Evolutionary conservation across 1,140 invertebrate species (phyloP), one percentile per base, ranked within the genome.

Genomic region (Halotydeus destructor): DNA sequence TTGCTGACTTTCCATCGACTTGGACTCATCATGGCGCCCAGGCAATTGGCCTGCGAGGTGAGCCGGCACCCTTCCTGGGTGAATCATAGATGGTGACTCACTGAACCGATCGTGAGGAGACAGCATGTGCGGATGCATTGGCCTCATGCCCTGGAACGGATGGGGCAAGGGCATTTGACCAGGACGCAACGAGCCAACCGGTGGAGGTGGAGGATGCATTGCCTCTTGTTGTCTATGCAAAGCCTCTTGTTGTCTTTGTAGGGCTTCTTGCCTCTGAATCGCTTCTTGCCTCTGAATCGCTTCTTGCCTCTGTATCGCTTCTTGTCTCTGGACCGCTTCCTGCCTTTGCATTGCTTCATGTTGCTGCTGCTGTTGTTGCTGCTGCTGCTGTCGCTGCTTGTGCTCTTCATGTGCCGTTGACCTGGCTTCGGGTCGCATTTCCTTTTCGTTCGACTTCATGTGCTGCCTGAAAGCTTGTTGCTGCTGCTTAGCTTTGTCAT

Each of bases 31-130:
- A 9, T 30, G 28, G 9, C 9, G 28, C 28, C n/a, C 9, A 16
- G 14, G 33, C 5, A 5, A 19, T 34, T 14, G 33, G 14, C 5
- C 14, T 14, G 14, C 5, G 5, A 16, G 33, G 8, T 14, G 22
- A 14, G 33, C 5, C 33, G 5, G 33, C 5, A 5, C 33, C n/a
- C 14, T 5, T 34, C 5, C 33, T 16, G 33, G 68, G 54, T 74
- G 74, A 2, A 71, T 71, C 19, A 75, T 67, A 58, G 71, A 71
- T 2, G 76, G 76, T 37, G 75, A 77, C 32, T 60, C 77, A 44
- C 77, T 78, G 18, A 69, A 69, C 41, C 78, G 64, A 55, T 81
- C 77, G 48, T 78, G 75, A n/a, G 47, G 45, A 19, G 49, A 51
- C 9, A 47, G 22, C 32, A 49, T 14, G 16, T 46, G 50, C 8